These are phyloP conservation scores for Equus przewalskii DNA, from an alignment of 2,113 vertebrate genomes.

Conservation along the genomic window DNA sequence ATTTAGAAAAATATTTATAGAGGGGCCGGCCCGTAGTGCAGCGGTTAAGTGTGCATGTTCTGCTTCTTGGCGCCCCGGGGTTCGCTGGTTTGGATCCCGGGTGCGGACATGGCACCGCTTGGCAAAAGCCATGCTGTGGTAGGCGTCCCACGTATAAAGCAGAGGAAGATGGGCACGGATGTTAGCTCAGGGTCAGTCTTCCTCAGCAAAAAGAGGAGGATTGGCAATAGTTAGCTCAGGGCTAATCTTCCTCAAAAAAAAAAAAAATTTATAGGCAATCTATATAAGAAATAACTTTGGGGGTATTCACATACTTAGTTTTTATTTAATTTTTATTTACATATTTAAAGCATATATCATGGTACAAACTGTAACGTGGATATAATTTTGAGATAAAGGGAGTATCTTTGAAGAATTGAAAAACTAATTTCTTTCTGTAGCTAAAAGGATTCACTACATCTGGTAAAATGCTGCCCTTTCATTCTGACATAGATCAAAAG, in stretches of 20 bases:
- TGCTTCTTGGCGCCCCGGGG: no score
- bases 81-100: no score
- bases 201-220: no score
- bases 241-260: no score
- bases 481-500: neutral
- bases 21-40: no score
- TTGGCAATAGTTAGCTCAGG: no score
- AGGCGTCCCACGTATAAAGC: no score
- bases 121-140: no score
- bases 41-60: no score
- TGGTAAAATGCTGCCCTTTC: constrained; percentile 62
- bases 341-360: neutral
- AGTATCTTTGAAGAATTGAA: constrained; percentile 77
- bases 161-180: no score
- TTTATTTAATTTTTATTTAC: neutral
- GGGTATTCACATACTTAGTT: neutral
- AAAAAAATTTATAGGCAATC: constrained; percentile 21
- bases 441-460: constrained; percentile 51
- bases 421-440: constrained; percentile 71
- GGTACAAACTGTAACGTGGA: neutral
- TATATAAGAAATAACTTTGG: neutral
- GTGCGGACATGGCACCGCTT: no score
- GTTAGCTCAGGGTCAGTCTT: no score
- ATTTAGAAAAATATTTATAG: constrained; percentile 45
- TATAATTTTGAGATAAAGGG: constrained; percentile 69